Base-by-base conservation (phyloP, 1,140 invertebrate genomes). In the Zelostemma sp. region DNA sequence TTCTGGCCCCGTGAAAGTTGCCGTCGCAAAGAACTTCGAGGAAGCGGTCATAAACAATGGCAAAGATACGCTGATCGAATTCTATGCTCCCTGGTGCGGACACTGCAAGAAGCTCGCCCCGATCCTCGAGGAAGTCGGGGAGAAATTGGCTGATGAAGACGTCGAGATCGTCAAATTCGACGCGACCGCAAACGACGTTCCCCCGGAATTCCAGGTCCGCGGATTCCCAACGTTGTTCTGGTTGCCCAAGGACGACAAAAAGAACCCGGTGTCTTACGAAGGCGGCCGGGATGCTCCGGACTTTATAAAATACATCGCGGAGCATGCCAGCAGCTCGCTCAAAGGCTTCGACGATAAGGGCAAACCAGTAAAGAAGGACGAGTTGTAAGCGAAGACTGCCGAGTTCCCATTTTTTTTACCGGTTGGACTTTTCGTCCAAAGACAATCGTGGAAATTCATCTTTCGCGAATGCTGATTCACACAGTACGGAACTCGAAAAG, bases 71-170 rank as follows among this genome's bases (percentile, higher is more conserved):
- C 87, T 99, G 3, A 91, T 99, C 68, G 97, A 99, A 84, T 99
- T 99, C 86, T 99, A 99, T 86, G 97, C 97, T 25, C 97, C 97
- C 0, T 99, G 97, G 97, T 99, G 98, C 84, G 97, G 97, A 68
- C 98, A 99, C 79, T 99, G 98, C 87, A 98, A 98, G 86, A 96
- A 95, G 82, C 87, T 99, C 12, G 90, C 95, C 0, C 98, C 98
- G 17, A 89, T 95, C 45, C 99, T 90, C 85, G 96, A 98, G 61
- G 97, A 99, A 85, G 86, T 99, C 19, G 98, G 94, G 45, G 91
- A 93, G 60, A 97, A 97, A 90, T 83, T 99, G 76, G 90, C 90
- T 69, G 86, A 93, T 74, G 97, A 99, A 84, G 89, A 95, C 63
- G 90, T 99, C 11, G 91, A 90, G 47, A 97, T 99, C 80, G 94